Percentiles rank a stretch among this genome's conserved stretches.
phyloP scores from a whole-genome alignment of 2,113 vertebrate genomes.

The Siniperca chuatsi region DNA sequence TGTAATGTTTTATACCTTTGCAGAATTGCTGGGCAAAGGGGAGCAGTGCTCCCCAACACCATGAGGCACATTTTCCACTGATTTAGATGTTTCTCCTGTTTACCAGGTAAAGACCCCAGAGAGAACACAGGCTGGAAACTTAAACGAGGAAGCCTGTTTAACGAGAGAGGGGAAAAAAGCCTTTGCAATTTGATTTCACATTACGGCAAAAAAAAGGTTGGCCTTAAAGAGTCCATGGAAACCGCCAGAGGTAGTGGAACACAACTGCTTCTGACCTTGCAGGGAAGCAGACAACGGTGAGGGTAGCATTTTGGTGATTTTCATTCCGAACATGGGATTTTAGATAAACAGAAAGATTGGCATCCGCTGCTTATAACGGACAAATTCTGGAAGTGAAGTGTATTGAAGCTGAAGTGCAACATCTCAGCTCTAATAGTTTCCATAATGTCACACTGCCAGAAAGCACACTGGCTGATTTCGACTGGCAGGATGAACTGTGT shows the following conservation, averaged over 20 bases:
- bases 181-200: constrained; percentile 65
- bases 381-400: constrained; percentile 19
- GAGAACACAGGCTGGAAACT: constrained; percentile 78
- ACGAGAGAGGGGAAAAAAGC: constrained; percentile 33
- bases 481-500: constrained; percentile 50
- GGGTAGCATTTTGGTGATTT: constrained; percentile 6
- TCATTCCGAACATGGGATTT: constrained; percentile 33
- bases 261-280: constrained; percentile 36
- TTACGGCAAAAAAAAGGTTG: constrained; percentile 33
- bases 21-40: constrained; percentile 27
- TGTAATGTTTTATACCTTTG: constrained; percentile 60
- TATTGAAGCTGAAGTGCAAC: constrained; percentile 48
- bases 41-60: constrained; percentile 35
- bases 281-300: constrained; percentile 26
- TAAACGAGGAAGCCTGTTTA: constrained; percentile 66
- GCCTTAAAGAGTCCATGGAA: constrained; percentile 46
- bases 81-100: constrained; percentile 77
- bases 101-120: constrained; percentile 76
- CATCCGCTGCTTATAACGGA: constrained; percentile 9
- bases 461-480: constrained; percentile 40
- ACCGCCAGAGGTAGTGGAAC: constrained; percentile 50
- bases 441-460: constrained; percentile 57
- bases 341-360: constrained; percentile 44
- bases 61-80: constrained; percentile 79
- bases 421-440: constrained; percentile 63